phyloP scores from a whole-genome alignment of 92 coral and sea anemone genomes.

The Siderastrea siderea region DNA sequence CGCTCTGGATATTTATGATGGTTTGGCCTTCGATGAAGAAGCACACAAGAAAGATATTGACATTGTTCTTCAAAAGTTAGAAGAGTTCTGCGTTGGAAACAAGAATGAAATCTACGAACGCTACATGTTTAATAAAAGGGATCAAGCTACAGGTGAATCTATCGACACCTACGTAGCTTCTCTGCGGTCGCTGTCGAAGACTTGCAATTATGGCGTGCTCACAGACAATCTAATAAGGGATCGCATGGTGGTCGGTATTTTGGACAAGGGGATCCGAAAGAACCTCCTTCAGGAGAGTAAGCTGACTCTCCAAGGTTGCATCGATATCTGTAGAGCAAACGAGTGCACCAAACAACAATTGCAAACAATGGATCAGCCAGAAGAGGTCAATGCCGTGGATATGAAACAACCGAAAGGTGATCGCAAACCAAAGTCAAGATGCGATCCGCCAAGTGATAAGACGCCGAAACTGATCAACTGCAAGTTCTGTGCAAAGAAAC shows the following conservation, averaged over 20 bases:
- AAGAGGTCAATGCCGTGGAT: slow-evolving; percentile 21
- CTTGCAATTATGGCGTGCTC: slow-evolving; percentile 62
- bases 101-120: slow-evolving; percentile 61
- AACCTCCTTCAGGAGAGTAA: slow-evolving; percentile 63
- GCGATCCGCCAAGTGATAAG: not conserved
- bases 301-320: slow-evolving; percentile 68
- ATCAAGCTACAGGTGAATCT: slow-evolving; percentile 2
- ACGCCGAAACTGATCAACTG: slow-evolving; percentile 5
- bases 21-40: slow-evolving; percentile 49
- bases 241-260: slow-evolving; percentile 60
- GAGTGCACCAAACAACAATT: slow-evolving; percentile 60
- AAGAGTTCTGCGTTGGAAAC: slow-evolving; percentile 59
- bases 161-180: no score
- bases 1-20: slow-evolving; percentile 63
- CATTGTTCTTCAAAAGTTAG: slow-evolving; percentile 24
- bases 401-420: not conserved
- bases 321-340: slow-evolving; percentile 47
- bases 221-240: slow-evolving; percentile 52
- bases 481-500: slow-evolving; percentile 32
- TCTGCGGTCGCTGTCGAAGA: slow-evolving; percentile 16
- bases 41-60: slow-evolving; percentile 48
- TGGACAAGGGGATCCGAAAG: slow-evolving; percentile 60
- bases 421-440: not conserved
- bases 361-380: slow-evolving; percentile 35
- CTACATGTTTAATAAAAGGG: slow-evolving; percentile 49